Conservation (phyloP, 2,113 vertebrate species). For the Vanacampus margaritifer region DNA sequence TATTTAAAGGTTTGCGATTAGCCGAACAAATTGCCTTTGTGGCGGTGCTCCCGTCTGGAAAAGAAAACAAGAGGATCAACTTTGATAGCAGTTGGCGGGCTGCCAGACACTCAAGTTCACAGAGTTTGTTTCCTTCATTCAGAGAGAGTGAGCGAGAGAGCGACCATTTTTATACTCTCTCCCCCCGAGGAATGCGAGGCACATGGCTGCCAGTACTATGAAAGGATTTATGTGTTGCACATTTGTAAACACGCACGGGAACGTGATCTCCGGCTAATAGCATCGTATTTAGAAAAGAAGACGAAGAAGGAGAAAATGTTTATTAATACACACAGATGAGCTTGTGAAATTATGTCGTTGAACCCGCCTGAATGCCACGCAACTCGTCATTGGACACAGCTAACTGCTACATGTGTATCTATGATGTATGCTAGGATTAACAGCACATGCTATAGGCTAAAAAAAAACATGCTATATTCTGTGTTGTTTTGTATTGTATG, state of each 20-base stretch:
- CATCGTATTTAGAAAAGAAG: not conserved
- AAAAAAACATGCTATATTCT: not conserved
- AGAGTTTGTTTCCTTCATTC: constrained; percentile 47
- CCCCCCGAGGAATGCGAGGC: constrained; percentile 47
- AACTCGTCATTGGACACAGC: not conserved
- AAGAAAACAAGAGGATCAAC: constrained; percentile 48
- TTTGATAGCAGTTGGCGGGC: constrained; percentile 46
- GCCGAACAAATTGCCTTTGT: not conserved
- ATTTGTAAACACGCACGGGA: constrained; percentile 9
- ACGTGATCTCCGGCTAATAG: not conserved
- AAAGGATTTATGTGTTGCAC: constrained; percentile 26
- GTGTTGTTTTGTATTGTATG: no score
- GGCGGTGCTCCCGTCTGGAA: not conserved
- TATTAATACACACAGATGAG: not conserved
- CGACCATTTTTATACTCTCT: constrained; percentile 3
- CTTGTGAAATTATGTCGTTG: not conserved
- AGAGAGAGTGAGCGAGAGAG: constrained; percentile 2
- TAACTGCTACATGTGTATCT: not conserved
- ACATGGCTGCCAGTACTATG: constrained; percentile 46
- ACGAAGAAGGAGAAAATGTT: not conserved
- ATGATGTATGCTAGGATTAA: not conserved
- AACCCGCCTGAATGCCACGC: not conserved
- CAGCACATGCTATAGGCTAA: not conserved
- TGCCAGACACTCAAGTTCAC: constrained; percentile 42
- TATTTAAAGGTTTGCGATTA: not conserved